Percentiles rank a stretch among this genome's conserved stretches.
phyloP scores from a whole-genome alignment of 30 jellyfish, hydroid and myxozoan species.

The Hydractinia symbiolongicarpus region DNA sequence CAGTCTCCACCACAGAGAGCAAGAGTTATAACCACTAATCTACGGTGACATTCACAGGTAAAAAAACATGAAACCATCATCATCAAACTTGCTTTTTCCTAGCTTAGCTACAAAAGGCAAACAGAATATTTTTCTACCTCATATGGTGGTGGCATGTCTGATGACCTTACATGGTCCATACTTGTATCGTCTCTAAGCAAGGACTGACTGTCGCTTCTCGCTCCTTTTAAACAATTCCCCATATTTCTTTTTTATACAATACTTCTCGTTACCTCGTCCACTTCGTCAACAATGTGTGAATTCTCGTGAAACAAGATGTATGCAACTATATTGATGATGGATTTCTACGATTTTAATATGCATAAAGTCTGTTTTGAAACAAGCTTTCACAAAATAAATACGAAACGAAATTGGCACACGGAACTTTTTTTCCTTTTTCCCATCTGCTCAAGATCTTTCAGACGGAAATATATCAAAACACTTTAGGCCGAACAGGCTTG shows the following conservation, averaged over 20 bases:
- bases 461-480: too few relatives aligned
- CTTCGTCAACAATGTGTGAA: background rate
- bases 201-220: conserved; percentile 2
- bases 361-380: too few relatives aligned
- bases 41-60: background rate
- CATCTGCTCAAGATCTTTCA: too few relatives aligned
- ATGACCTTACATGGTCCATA: background rate
- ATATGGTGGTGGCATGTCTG: conserved; percentile 8
- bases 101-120: background rate
- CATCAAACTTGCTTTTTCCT: background rate
- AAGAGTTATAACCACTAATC: too few relatives aligned
- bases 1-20: too few relatives aligned
- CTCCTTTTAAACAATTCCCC: conserved; percentile 12
- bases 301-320: too few relatives aligned
- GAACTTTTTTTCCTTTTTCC: too few relatives aligned
- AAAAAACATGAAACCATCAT: background rate
- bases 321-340: too few relatives aligned
- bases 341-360: too few relatives aligned
- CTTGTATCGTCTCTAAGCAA: background rate
- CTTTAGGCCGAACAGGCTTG: too few relatives aligned
- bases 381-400: too few relatives aligned
- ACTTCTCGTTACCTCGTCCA: background rate
- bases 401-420: too few relatives aligned
- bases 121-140: conserved; percentile 3
- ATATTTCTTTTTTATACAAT: background rate